These are phyloP conservation scores for Brienomyrus longianalis DNA, from an alignment of 2,113 vertebrate genomes.

Conservation along the genomic window DNA sequence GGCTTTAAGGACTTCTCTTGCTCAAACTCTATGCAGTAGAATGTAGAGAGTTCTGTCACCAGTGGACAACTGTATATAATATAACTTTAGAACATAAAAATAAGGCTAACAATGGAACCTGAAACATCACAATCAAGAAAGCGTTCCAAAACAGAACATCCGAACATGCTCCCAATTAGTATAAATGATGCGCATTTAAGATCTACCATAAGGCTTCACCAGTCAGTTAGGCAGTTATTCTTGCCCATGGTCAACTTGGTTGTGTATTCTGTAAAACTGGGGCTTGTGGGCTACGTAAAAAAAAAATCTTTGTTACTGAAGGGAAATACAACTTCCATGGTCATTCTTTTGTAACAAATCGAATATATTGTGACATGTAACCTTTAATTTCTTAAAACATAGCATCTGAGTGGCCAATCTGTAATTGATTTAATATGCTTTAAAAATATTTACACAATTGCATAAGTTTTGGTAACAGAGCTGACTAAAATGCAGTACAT, in stretches of 20 bases:
- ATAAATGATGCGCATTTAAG: background rate
- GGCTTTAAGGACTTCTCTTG: background rate
- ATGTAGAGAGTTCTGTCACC: background rate
- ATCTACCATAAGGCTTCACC: too few relatives aligned
- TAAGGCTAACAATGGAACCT: background rate
- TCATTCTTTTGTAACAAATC: background rate
- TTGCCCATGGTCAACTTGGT: too few relatives aligned
- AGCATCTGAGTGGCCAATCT: background rate
- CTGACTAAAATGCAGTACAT: too few relatives aligned
- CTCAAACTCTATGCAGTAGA: background rate
- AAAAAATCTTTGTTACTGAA: background rate
- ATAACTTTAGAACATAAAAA: background rate
- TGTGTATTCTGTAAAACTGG: too few relatives aligned
- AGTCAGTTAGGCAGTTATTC: too few relatives aligned
- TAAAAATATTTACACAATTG: background rate
- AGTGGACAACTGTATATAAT: background rate
- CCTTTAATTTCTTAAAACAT: background rate
- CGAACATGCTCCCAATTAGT: background rate
- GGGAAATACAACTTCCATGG: background rate
- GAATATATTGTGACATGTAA: background rate
- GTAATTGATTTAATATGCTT: background rate
- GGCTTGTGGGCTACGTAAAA: too few relatives aligned
- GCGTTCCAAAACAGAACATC: background rate
- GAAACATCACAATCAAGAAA: background rate
- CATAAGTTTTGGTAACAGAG: background rate